Percentiles rank a stretch among this genome's conserved stretches.
Evolutionary conservation across 2,888 invertebrate species (phyloP).

Genomic region (Napeogenes sylphis): DNA sequence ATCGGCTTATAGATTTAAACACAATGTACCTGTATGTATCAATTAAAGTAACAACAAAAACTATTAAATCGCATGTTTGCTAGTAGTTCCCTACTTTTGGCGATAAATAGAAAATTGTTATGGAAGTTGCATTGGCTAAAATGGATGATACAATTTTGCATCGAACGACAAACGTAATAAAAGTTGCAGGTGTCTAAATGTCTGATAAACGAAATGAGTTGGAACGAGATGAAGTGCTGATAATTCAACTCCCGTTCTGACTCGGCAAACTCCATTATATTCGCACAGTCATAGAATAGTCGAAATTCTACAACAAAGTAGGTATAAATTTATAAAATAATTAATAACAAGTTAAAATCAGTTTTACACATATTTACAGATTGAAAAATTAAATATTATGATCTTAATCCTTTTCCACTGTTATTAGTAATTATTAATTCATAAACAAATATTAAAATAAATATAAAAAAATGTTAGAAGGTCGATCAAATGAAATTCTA

Average conservation of each 20-base stretch:
- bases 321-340: background rate
- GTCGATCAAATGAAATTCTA: no score
- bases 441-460: no score
- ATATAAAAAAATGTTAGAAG: no score
- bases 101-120: conserved; percentile 15
- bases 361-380: no score
- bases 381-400: no score
- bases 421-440: no score
- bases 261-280: conserved; percentile 54
- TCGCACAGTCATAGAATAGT: conserved; percentile 44
- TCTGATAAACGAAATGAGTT: conserved; percentile 46
- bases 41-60: no score
- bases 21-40: no score
- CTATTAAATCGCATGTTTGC: no score
- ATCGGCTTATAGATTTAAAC: no score
- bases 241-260: conserved; percentile 53
- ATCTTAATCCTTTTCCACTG: no score
- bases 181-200: conserved; percentile 4
- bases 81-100: conserved; percentile 4
- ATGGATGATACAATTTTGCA: background rate
- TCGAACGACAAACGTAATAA: background rate
- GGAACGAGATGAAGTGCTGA: conserved; percentile 57
- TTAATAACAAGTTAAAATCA: no score
- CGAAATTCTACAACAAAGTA: background rate
- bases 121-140: conserved; percentile 13